These are phyloP conservation scores for Drosophila lini DNA, from an alignment of 1,140 invertebrate species.

Conservation along the genomic window DNA sequence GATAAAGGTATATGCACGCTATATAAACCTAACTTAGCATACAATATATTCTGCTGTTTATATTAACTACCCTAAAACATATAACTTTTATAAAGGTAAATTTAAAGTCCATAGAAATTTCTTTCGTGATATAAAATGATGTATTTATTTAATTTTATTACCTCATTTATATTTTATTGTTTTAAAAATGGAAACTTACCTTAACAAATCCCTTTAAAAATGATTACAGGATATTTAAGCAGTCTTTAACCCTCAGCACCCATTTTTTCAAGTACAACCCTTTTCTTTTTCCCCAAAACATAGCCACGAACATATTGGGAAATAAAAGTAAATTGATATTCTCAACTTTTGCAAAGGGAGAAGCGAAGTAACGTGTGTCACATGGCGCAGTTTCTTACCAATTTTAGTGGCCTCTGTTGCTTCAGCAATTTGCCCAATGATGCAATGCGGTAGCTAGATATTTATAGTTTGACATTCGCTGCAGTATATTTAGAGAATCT, in stretches of 20 bases:
- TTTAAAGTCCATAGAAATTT: no score
- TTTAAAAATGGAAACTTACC: background rate
- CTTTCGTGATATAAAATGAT: no score
- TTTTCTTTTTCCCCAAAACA: slow-evolving; percentile 29
- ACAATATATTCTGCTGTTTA: background rate
- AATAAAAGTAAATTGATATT: slow-evolving; percentile 80
- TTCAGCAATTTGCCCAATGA: slow-evolving; percentile 70
- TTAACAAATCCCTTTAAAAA: background rate
- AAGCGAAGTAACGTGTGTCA: slow-evolving; percentile 24
- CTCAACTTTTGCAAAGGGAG: slow-evolving; percentile 58
- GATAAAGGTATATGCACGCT: background rate
- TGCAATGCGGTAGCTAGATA: slow-evolving; percentile 68
- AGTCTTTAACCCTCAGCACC: no score
- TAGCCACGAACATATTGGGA: slow-evolving; percentile 41
- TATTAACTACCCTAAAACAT: no score
- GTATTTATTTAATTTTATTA: no score
- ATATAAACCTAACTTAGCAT: background rate
- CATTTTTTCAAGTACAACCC: slow-evolving; percentile 1
- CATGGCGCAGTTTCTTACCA: slow-evolving; percentile 31
- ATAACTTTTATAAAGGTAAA: no score
- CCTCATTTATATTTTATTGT: no score
- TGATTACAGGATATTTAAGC: background rate
- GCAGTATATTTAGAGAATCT: background rate
- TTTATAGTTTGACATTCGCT: slow-evolving; percentile 54
- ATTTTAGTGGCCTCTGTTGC: slow-evolving; percentile 35